Base-by-base conservation (phyloP, 1,140 invertebrate genomes). In the Brachystomella parvula region DNA sequence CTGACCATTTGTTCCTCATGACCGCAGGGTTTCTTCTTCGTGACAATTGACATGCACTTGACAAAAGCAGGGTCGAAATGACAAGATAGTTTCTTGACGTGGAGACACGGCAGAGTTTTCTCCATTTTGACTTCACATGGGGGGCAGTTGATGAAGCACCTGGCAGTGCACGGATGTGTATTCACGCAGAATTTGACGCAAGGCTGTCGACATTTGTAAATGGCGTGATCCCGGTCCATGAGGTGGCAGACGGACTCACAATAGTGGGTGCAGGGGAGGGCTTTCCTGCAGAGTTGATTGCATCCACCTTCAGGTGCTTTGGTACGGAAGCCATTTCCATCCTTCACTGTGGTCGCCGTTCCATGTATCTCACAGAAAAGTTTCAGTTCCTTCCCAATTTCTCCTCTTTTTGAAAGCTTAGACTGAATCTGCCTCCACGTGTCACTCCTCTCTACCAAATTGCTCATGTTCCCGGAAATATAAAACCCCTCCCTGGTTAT, bases 401-500 rank as follows among this genome's bases (percentile, higher is more conserved):
- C 47, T 32, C 63, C 68, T 53, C 66, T 59, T 67, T 73, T 64
- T 71, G 70, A 47, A 32, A 75, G 44, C 24, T 72, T 75, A 31
- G 35, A 33, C 24, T 59, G 61, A 49, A 62, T 67, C 64, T 28
- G 76, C 73, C 31, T 69, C 67, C 47, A 79, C 76, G 44, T 76
- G 63, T 72, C 75, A 69, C 61, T 73, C 2, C 47, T 64, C 0
- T 39, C 71, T 9, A 83, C 70, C 29, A 67, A 29, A 39, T 78
- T 72, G 6, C 75, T 70, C 67, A 83, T 79, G 74, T 85, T 83
- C 32, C 82, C 83, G 49, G 83, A 76, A 24, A 80, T 76, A 74
- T 77, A 84, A 30, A 85, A 72, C 1, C 83, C 83, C 57, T 77
- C 79, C 69, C 81, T 82, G n/a, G n/a, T n/a, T n/a, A n/a, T n/a